Evolutionary conservation across 2,113 vertebrate species (phyloP), one percentile per base, ranked within the genome.

Genomic region (Smithornis capensis): DNA sequence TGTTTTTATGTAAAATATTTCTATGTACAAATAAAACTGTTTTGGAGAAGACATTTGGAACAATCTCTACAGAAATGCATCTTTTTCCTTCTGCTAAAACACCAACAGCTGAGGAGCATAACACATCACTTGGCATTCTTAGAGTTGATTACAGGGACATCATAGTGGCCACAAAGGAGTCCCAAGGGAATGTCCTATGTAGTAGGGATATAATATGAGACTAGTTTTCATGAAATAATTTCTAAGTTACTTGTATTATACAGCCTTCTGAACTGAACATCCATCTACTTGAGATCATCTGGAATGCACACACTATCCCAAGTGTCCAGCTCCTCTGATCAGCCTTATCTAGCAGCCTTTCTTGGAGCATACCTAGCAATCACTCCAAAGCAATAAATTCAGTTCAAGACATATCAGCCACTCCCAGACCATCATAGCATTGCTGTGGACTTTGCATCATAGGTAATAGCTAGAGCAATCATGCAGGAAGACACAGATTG

Each of bases 1-100:
- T 80, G 71, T 69, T 62, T 12, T 75, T 81, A 38, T 52, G 68
- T 53, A 74, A 95, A 88, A 70, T 85, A 90, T 81, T 60, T 44
- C 33, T 80, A 29, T 14, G 18, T 80, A 86, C 33, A 88, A 85
- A 81, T 64, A 89, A 81, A 89, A 78, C 0, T 49, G 15, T 9
- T 86, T 85, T 73, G 45, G 33, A 85, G 95, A 91, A 85, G 37
- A 55, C 21, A 35, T 73, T 92, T 68, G 68, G 25, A 92, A 70
- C 19, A 77, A 9, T 22, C 22, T 55, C 52, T 67, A 44, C 22
- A 88, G 55, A 83, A 76, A 63, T 4, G 11, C 22, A 33, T 77
- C 85, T 84, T 24, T 56, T n/a, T 70, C 2, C 0, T 85, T 77
- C 42, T 74, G 11, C 68, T 79, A 25, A 70, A 87, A 67, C 24